These are phyloP conservation scores for Chascanopsetta lugubris DNA, from an alignment of 2,113 vertebrate species.

Conservation along the genomic window DNA sequence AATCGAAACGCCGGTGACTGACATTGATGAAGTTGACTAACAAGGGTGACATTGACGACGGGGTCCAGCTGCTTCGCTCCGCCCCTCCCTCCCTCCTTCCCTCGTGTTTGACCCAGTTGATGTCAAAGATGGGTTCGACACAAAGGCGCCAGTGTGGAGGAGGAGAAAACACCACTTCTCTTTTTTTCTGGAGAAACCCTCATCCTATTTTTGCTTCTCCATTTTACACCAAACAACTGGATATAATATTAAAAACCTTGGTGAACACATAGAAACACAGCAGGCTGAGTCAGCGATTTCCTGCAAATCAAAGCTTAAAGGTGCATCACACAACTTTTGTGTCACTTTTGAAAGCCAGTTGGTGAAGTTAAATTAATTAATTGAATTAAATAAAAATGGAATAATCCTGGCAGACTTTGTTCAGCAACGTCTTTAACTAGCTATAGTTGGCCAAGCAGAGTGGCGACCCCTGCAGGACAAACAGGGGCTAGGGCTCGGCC, in stretches of 20 bases:
- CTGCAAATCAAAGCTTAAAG: no score
- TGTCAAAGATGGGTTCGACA: constrained; percentile 75
- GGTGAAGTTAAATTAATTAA: no score
- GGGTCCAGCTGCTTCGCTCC: constrained; percentile 76
- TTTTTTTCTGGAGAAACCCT: constrained; percentile 46
- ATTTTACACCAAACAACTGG: constrained; percentile 38
- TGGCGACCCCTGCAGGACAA: no score
- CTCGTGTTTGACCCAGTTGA: constrained; percentile 78
- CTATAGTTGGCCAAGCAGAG: no score
- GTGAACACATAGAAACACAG: no score
- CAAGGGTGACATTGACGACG: constrained; percentile 81
- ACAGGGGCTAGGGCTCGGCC: no score
- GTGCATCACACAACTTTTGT: no score
- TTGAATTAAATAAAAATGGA: neutral
- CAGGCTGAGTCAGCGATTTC: no score
- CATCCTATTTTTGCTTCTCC: constrained; percentile 41
- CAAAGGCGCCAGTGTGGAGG: constrained; percentile 76
- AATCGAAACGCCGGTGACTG: constrained; percentile 59
- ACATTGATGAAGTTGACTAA: constrained; percentile 80
- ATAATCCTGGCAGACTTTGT: no score
- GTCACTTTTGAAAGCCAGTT: no score
- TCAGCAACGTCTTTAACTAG: no score
- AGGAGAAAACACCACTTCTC: constrained; percentile 70
- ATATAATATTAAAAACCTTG: constrained; percentile 6
- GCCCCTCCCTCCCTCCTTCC: constrained; percentile 71